Percentiles rank a stretch among this genome's conserved stretches.
Conservation (phyloP, 2,888 invertebrate species). For the Antitype chi region DNA sequence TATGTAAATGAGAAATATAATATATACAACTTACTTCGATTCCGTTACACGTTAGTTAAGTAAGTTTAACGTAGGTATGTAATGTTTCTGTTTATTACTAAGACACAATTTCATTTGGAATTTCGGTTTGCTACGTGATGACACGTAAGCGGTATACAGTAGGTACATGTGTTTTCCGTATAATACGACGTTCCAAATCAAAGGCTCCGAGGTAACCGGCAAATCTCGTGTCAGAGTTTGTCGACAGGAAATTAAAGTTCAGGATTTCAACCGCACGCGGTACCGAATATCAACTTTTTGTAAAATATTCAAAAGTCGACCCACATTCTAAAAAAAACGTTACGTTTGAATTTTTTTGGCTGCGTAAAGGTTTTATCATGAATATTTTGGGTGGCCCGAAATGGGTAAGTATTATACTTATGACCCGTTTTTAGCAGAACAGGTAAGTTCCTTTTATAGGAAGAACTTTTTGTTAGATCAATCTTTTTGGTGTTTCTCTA, state of each 20-base stretch:
- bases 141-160: constrained; percentile 9
- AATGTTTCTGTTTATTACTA: constrained; percentile 16
- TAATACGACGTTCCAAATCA: constrained; percentile 25
- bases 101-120: constrained; percentile 36
- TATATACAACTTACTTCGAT: neutral
- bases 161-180: constrained; percentile 35
- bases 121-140: constrained; percentile 29
- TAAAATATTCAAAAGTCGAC: constrained; percentile 52
- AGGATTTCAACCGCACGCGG: constrained; percentile 67
- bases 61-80: neutral
- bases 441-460: neutral
- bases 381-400: constrained; percentile 20
- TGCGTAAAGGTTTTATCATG: constrained; percentile 16
- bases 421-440: constrained; percentile 1
- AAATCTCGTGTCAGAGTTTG: constrained; percentile 66
- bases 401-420: constrained; percentile 2
- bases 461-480: neutral
- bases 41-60: neutral
- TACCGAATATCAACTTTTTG: constrained; percentile 49
- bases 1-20: neutral
- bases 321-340: constrained; percentile 21
- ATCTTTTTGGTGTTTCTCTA: neutral
- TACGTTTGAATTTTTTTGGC: constrained; percentile 18
- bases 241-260: constrained; percentile 75
- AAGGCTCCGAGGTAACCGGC: constrained; percentile 25